Base-by-base conservation (phyloP, 2,797 vertebrate species). In the Sebastes diploproa region DNA sequence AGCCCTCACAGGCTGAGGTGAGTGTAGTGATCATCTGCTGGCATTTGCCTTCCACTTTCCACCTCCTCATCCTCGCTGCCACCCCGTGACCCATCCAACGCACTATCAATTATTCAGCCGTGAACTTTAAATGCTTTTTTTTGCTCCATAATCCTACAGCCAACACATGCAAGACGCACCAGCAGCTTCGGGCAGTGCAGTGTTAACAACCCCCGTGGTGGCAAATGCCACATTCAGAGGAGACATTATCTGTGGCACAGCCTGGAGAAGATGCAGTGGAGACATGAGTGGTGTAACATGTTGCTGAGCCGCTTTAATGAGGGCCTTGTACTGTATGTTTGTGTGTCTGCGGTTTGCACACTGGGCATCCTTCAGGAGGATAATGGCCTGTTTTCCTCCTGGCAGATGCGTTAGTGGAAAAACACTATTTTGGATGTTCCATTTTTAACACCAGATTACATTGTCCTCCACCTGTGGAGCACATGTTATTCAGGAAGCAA, bases 31-130 rank as follows among this genome's bases (percentile, higher is more conserved):
- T 92, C 90, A 77, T 90, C 81, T 74, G 63, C 87, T 94, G 91
- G 75, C 88, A 92, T 92, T 92, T 89, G 80, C 85, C 84, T 87
- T 87, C 86, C 69, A 75, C 83, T 81, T 81, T 82, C 88, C 86
- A 70, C 85, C 85, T 90, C 83, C 86, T 90, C 87, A 68, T 88
- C 83, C 82, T 84, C 81, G 32, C 86, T 58, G 81, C 86, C 86
- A 82, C 82, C 81, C 90, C 32, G 50, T 88, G 88, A 92, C 87
- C 93, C 91, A 75, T 87, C 91, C 88, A 83, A 88, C 82, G 63
- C 88, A 34, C 52, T 30, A 94, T 96, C 88, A 94, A 95, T 95
- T 95, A 95, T 96, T 95, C 91, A 96, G 77, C 86, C 29, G 36
- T 95, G 95, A 95, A 95, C 94, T 96, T 96, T 94, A 91, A 78